Evolutionary conservation across 2,888 invertebrate genomes (phyloP), one percentile per base, ranked within the genome.

Genomic region (Drosophila paucipuncta): DNA sequence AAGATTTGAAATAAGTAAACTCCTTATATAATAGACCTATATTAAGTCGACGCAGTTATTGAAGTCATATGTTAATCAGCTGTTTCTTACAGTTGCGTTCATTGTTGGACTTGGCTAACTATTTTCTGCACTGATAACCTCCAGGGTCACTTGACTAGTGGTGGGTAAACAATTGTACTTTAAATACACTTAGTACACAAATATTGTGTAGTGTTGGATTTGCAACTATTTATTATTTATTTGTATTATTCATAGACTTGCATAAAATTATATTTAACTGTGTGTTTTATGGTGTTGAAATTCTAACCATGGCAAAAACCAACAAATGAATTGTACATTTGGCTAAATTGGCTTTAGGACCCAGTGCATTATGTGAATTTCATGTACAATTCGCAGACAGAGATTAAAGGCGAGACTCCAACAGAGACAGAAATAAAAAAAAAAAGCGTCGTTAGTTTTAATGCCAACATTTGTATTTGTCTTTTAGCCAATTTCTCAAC

Each of bases 391-490:
- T 70, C 25, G 28, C 7, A 70, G 69, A 18, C 31, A 39, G 33
- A 22, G 50, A 18, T 33, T 39, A 39, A 28, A 37, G 4, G n/a
- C 28, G 4, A 30, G n/a, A 16, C n/a, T 1, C n/a, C 9, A 16
- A 13, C 25, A 54, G 37, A 53, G 31, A n/a, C 13, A 25, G 5
- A 11, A 33, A 22, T 41, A 28, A 22, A 37, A 33, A 53, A 33
- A 53, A 43, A 43, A 31, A 30, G 50, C 31, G 31, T 33, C 41
- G 71, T 62, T 70, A 61, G 43, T 35, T 50, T 70, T 47, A 33
- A 71, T 57, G 70, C 54, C 54, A 70, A 71, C 55, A 54, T 68
- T 64, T 22, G 25, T 54, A 13, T 50, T 70, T 58, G 31, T 16
- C 2, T 49, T 13, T 70, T 7, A 41, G 54, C 18, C 49, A 62